Conservation (phyloP, 1,140 invertebrate genomes). For the Cydia strobilella region DNA sequence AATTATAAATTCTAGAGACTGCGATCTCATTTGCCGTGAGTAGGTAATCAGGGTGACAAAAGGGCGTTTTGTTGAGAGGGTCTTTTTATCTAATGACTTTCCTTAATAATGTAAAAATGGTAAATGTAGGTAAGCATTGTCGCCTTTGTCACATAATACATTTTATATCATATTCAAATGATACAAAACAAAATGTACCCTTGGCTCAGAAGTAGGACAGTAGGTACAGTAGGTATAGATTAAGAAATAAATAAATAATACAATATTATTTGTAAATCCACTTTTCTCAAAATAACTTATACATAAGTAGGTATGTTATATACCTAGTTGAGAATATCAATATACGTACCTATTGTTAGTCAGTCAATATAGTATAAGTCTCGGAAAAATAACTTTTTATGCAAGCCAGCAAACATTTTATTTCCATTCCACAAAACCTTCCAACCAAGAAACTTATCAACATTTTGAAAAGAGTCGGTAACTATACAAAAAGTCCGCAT, state of each 20-base stretch:
- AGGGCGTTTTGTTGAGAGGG: conserved; percentile 41
- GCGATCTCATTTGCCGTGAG: conserved; percentile 46
- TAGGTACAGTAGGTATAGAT: too few species aligned
- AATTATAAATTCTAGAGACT: conserved; percentile 52
- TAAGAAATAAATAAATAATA: too few species aligned
- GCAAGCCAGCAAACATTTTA: conserved; percentile 15
- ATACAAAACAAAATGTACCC: too few species aligned
- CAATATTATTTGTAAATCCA: too few species aligned
- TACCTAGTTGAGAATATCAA: neutral
- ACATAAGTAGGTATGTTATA: neutral
- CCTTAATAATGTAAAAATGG: neutral
- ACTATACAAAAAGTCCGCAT: conserved; percentile 43
- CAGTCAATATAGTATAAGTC: neutral
- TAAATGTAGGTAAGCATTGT: neutral
- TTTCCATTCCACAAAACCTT: conserved; percentile 16
- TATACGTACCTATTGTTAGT: neutral
- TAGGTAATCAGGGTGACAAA: conserved; percentile 41
- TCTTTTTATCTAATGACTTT: conserved; percentile 13
- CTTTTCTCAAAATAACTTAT: neutral
- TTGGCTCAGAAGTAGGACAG: too few species aligned
- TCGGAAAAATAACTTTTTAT: neutral
- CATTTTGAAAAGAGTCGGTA: conserved; percentile 30
- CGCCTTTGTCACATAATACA: too few species aligned
- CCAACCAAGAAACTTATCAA: conserved; percentile 29
- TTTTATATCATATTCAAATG: too few species aligned